Conservation (phyloP, 2,888 invertebrate species). For the Acleris cristana region DNA sequence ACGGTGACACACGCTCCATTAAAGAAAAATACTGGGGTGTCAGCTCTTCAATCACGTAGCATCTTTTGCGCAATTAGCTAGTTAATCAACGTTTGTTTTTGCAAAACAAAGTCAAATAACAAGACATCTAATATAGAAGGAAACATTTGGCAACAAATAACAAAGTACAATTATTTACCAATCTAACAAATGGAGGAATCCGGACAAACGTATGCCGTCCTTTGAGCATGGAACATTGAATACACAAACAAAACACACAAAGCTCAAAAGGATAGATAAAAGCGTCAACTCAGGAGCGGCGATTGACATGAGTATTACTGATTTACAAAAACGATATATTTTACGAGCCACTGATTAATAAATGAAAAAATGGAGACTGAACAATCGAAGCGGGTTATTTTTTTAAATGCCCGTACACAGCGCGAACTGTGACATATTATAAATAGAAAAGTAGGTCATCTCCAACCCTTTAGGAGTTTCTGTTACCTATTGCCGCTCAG, state of each 20-base stretch:
- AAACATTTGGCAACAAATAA: constrained; percentile 6
- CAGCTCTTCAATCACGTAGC: too few species aligned
- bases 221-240: constrained; percentile 29
- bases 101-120: not conserved
- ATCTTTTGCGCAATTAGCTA: too few species aligned
- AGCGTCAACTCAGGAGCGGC: not conserved
- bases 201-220: constrained; percentile 24
- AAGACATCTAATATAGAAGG: not conserved
- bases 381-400: not conserved
- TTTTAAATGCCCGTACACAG: too few species aligned
- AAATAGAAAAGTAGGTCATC: too few species aligned
- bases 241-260: constrained; percentile 18
- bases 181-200: constrained; percentile 29
- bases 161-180: constrained; percentile 23
- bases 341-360: constrained; percentile 2
- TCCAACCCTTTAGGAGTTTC: too few species aligned
- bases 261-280: constrained; percentile 26
- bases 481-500: too few species aligned
- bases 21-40: too few species aligned
- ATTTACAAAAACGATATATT: not conserved
- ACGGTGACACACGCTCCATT: too few species aligned
- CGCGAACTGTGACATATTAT: too few species aligned
- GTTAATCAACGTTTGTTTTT: too few species aligned
- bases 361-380: not conserved
- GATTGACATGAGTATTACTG: not conserved